These are phyloP conservation scores for Aspidapion aeneum DNA, from an alignment of 2,888 invertebrate species.

Conservation along the genomic window DNA sequence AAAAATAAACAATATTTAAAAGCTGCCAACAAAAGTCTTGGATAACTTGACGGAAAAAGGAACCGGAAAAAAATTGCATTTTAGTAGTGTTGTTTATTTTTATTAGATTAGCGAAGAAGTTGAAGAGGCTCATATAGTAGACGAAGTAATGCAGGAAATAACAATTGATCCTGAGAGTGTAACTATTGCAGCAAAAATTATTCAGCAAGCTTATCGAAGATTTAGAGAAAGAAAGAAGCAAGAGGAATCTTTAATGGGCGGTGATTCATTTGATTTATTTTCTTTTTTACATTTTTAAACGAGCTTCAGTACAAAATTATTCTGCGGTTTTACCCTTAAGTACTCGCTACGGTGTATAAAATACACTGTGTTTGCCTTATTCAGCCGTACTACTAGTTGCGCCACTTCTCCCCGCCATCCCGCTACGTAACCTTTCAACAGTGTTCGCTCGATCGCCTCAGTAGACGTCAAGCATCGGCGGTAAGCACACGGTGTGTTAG, in stretches of 20 bases:
- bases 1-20: no score
- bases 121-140: conserved; percentile 35
- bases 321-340: not conserved
- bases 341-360: not conserved
- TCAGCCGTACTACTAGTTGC: not conserved
- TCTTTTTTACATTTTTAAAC: not conserved
- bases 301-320: no score
- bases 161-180: conserved; percentile 36
- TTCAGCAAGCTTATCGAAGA: conserved; percentile 40
- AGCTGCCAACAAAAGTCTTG: no score
- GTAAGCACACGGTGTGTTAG: not conserved
- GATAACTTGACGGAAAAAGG: no score
- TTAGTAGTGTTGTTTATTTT: no score
- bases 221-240: conserved; percentile 23
- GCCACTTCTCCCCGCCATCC: not conserved
- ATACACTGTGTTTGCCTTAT: not conserved
- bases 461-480: not conserved
- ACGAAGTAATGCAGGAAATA: conserved; percentile 34
- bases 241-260: not conserved
- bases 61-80: no score
- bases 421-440: not conserved
- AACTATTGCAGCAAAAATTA: conserved; percentile 40
- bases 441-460: not conserved
- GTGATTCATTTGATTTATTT: not conserved
- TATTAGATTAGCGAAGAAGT: conserved; percentile 22